Evolutionary conservation across 2,888 invertebrate species (phyloP).

Genomic region (Chaitophorus viminalis): DNA sequence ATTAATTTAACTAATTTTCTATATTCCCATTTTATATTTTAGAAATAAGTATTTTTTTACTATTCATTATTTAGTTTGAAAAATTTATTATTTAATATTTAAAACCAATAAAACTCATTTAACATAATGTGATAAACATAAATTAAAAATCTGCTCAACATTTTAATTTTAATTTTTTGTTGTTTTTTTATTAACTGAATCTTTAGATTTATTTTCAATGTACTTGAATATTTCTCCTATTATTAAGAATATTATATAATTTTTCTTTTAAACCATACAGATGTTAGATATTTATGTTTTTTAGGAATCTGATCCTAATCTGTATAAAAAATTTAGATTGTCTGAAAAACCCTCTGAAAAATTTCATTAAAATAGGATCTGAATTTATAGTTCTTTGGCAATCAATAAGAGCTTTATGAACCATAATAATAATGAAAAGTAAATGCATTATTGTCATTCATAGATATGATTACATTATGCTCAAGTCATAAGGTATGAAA

Average conservation of each 20-base stretch:
- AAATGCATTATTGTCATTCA: too few species aligned
- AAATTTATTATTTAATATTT: neutral
- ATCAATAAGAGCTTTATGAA: neutral
- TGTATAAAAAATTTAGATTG: neutral
- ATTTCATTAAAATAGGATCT: neutral
- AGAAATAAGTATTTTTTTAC: neutral
- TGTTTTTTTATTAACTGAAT: neutral
- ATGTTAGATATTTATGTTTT: neutral
- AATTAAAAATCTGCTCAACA: neutral
- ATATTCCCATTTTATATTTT: neutral
- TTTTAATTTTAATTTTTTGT: neutral
- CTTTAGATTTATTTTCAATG: neutral
- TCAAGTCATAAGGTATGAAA: neutral
- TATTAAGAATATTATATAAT: neutral
- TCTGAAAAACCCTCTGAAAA: neutral
- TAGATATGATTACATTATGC: neutral
- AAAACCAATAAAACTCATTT: neutral
- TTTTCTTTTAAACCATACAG: neutral
- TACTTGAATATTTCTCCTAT: neutral
- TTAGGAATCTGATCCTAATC: neutral
- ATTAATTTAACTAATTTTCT: slow-evolving; percentile 12
- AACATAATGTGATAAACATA: neutral
- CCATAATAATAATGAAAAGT: too few species aligned
- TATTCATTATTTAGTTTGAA: neutral
- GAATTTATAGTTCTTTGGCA: neutral